A percentile compares a stretch with the other conserved stretches of the same genome.
phyloP scores from a whole-genome alignment of 2,113 vertebrate species.

The Pithys albifrons region DNA sequence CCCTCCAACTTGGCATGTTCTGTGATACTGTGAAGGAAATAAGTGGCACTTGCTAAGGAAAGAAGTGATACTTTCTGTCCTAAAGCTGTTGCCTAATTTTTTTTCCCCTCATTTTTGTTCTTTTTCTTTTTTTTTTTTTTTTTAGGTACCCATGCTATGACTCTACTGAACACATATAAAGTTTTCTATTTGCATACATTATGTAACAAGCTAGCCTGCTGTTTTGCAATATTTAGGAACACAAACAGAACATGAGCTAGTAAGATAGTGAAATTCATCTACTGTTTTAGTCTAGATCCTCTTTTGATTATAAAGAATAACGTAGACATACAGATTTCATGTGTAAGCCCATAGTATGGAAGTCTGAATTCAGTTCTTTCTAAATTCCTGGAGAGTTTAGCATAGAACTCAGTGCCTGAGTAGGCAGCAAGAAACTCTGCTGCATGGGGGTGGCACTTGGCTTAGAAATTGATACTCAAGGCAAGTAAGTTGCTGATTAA shows the following conservation, averaged over 20 bases:
- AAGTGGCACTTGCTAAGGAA: neutral
- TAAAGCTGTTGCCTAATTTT: neutral
- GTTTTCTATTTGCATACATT: neutral
- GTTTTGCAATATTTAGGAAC: neutral
- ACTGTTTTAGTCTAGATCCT: neutral
- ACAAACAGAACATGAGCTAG: neutral
- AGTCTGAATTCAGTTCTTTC: neutral
- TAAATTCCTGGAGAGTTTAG: neutral
- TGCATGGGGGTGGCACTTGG: neutral
- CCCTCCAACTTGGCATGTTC: neutral
- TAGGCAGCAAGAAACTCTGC: neutral
- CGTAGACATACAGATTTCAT: neutral
- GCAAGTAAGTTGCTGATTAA: neutral
- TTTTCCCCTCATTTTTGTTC: fast-evolving
- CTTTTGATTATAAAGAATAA: neutral
- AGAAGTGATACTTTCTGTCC: neutral
- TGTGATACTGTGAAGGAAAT: neutral
- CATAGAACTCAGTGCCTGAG: neutral
- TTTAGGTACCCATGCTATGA: neutral
- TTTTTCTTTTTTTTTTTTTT: neutral
- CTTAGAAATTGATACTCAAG: neutral
- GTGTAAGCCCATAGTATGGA: neutral
- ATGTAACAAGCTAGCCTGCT: neutral
- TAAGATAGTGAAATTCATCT: neutral
- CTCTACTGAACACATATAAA: neutral